A percentile compares a stretch with the other conserved stretches of the same genome.
Conservation (phyloP, 2,888 invertebrate species). For the Drosophila mercatorum region DNA sequence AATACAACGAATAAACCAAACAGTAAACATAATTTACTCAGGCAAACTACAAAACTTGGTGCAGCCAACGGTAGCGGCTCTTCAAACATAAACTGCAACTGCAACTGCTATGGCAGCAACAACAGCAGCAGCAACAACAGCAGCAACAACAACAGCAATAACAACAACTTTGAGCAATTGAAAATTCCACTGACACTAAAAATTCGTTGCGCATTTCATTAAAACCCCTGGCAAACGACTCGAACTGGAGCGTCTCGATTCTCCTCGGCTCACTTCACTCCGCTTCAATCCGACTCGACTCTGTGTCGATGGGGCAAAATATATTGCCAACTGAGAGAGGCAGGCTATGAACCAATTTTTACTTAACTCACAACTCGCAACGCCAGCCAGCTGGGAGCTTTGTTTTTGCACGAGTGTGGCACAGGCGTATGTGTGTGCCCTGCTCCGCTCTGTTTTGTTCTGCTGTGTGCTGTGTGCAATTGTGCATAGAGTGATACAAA, state of each 20-base stretch:
- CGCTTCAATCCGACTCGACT: conserved; percentile 24
- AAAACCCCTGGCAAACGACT: conserved; percentile 62
- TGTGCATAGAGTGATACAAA: conserved; percentile 76
- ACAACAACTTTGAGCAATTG: conserved; percentile 66
- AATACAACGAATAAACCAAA: conserved; percentile 48
- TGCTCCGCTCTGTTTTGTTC: conserved; percentile 16
- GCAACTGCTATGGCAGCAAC: conserved; percentile 38
- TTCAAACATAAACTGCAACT: conserved; percentile 57
- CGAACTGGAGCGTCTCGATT: conserved; percentile 41
- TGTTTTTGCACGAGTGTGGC: conserved; percentile 52
- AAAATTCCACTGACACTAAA: conserved; percentile 77
- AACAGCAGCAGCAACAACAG: conserved; percentile 35
- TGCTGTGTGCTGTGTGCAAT: conserved; percentile 74
- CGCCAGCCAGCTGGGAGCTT: conserved; percentile 48
- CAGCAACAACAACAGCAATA: conserved; percentile 35
- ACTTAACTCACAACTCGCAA: conserved; percentile 64
- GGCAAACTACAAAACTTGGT: conserved; percentile 45
- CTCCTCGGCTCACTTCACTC: conserved; percentile 7
- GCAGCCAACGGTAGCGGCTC: conserved; percentile 44
- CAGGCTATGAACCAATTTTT: conserved; percentile 73
- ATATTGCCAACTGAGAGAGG: conserved; percentile 64
- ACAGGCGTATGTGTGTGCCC: conserved; percentile 36
- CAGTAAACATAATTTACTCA: conserved; percentile 62
- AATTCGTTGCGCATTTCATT: conserved; percentile 78
- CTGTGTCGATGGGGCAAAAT: conserved; percentile 69